These are phyloP conservation scores for Hepsetus odoe DNA, from an alignment of 2,113 vertebrate genomes.

Conservation along the genomic window DNA sequence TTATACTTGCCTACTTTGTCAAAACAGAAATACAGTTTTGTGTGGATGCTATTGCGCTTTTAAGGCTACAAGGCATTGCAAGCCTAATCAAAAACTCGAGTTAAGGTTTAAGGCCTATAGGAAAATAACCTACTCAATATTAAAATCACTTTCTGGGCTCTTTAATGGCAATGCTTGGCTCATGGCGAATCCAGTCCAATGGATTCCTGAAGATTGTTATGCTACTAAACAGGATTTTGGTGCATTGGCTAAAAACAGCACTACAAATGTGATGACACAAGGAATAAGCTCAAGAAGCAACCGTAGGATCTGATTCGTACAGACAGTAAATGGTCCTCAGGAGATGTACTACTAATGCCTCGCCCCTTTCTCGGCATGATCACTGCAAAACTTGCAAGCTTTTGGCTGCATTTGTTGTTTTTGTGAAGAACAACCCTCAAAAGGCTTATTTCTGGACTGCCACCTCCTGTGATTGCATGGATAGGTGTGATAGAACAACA, in stretches of 20 bases:
- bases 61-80: too few relatives aligned
- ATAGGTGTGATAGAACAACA: not conserved
- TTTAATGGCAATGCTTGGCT: not conserved
- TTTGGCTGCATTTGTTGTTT: not conserved
- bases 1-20: not conserved
- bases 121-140: not conserved
- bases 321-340: not conserved
- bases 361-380: not conserved
- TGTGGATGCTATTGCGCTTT: not conserved
- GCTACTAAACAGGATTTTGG: not conserved
- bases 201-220: not conserved
- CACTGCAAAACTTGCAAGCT: not conserved
- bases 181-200: not conserved
- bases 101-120: too few relatives aligned
- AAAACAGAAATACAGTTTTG: not conserved
- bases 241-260: not conserved
- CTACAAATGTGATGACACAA: not conserved
- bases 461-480: not conserved
- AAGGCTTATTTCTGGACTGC: not conserved
- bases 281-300: too few relatives aligned
- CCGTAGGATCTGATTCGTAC: not conserved
- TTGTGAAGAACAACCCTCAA: not conserved
- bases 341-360: not conserved
- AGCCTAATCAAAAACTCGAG: too few relatives aligned
- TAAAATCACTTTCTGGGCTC: not conserved